A percentile compares a stretch with the other conserved stretches of the same genome.
phyloP scores from a whole-genome alignment of 2,888 invertebrate species.

The Mystacides longicornis region DNA sequence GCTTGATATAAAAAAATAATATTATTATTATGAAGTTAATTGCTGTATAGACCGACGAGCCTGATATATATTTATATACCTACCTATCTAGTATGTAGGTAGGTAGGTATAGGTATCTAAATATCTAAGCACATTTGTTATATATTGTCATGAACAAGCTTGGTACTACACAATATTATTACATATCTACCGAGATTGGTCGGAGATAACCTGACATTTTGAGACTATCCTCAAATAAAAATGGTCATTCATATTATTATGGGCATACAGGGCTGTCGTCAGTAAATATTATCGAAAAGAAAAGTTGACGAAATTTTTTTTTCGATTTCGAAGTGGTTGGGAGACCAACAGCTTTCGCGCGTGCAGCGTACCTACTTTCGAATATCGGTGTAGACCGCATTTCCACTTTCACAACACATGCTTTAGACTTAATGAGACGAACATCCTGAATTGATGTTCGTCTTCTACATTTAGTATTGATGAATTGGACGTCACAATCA shows the following conservation, averaged over 20 bases:
- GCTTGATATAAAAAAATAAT: constrained; percentile 2
- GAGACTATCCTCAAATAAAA: constrained; percentile 22
- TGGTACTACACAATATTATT: too few relatives aligned
- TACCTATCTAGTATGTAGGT: not conserved
- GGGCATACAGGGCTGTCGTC: not conserved
- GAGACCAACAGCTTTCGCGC: not conserved
- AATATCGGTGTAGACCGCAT: too few relatives aligned
- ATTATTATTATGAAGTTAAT: not conserved
- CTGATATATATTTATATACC: not conserved
- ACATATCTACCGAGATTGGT: constrained; percentile 16
- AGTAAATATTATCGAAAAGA: not conserved
- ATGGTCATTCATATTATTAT: constrained; percentile 18
- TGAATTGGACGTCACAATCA: too few relatives aligned
- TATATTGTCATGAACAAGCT: constrained; percentile 1
- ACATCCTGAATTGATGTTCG: too few relatives aligned
- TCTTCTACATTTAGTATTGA: too few relatives aligned
- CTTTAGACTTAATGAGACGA: too few relatives aligned
- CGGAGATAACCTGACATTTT: constrained; percentile 21
- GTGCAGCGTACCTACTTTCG: too few relatives aligned
- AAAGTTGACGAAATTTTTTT: not conserved
- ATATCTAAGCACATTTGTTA: not conserved
- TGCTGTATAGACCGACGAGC: not conserved
- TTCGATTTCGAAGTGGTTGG: not conserved
- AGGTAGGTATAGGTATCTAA: not conserved
- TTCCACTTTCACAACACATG: too few relatives aligned